Evolutionary conservation across 1,140 invertebrate species (phyloP).

Genomic region (Panagrolaimus sp.): DNA sequence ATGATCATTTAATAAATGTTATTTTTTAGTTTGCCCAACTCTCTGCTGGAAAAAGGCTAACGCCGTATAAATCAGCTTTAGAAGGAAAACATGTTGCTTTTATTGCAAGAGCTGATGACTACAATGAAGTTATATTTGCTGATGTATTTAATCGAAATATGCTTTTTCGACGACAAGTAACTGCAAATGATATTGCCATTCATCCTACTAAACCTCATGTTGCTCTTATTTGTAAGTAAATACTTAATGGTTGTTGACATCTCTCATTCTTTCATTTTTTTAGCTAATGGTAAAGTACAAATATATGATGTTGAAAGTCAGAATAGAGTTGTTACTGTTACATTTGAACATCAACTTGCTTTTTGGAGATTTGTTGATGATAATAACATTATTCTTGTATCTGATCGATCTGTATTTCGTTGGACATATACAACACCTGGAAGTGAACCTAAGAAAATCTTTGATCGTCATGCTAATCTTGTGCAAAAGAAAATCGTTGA

Average conservation of each 20-base stretch:
- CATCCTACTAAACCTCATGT: background rate
- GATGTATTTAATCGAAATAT: background rate
- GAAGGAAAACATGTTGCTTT: conserved; percentile 3
- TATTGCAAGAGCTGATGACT: background rate
- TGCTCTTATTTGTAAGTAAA: background rate
- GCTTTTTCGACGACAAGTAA: background rate
- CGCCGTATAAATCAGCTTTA: background rate
- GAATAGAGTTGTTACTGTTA: background rate
- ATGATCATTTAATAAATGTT: conserved; percentile 7
- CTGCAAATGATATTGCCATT: background rate
- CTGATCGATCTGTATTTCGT: conserved; percentile 89
- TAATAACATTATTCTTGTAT: conserved; percentile 91
- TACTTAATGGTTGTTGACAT: background rate
- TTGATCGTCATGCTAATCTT: conserved; percentile 89
- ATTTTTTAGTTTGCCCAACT: conserved; percentile 3
- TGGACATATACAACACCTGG: conserved; percentile 88
- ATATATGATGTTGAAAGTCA: conserved; percentile 7
- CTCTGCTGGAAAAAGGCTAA: background rate
- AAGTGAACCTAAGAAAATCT: conserved; percentile 84
- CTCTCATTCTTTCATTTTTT: background rate
- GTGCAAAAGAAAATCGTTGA: conserved; percentile 95
- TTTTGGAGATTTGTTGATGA: conserved; percentile 99
- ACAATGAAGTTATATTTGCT: conserved; percentile 2
- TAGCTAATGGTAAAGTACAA: background rate
- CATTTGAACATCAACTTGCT: conserved; percentile 70